Percentiles rank a stretch among this genome's conserved stretches.
Conservation (phyloP, 2,888 invertebrate genomes). For the Nomada hirtipes region DNA sequence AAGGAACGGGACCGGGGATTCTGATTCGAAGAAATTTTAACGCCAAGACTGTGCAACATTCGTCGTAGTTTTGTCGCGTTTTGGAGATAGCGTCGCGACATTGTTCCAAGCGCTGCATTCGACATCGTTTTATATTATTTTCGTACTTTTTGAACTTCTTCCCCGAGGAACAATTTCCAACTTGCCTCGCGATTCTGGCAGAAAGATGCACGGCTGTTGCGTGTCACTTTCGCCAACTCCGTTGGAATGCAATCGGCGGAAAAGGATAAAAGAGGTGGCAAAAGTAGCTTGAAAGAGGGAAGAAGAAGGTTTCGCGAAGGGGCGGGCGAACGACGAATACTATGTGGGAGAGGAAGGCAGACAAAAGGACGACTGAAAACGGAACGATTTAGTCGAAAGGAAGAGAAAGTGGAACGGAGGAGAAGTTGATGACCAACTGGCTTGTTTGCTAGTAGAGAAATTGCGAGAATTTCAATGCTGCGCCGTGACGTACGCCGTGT, state of each 20-base stretch:
- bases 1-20: neutral
- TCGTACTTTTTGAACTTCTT: neutral
- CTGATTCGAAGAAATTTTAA: neutral
- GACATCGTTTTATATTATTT: slow-evolving; percentile 4
- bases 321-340: slow-evolving; percentile 1
- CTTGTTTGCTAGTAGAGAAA: slow-evolving; percentile 69
- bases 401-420: slow-evolving; percentile 1
- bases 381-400: neutral
- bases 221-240: slow-evolving; percentile 24
- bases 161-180: slow-evolving; percentile 21
- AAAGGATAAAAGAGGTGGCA: slow-evolving; percentile 7
- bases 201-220: slow-evolving; percentile 30
- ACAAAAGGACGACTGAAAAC: neutral
- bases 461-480: slow-evolving; percentile 75
- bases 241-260: slow-evolving; percentile 21
- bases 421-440: slow-evolving; percentile 49
- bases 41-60: neutral
- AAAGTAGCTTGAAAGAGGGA: slow-evolving; percentile 3
- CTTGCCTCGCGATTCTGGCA: slow-evolving; percentile 35
- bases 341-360: neutral
- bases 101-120: neutral
- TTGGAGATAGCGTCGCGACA: slow-evolving; percentile 10
- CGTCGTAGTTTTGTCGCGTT: neutral
- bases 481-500: slow-evolving; percentile 56
- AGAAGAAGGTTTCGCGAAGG: neutral